These are phyloP conservation scores for Tenebrosternarchus preto DNA, from an alignment of 2,113 vertebrate species.

Conservation along the genomic window DNA sequence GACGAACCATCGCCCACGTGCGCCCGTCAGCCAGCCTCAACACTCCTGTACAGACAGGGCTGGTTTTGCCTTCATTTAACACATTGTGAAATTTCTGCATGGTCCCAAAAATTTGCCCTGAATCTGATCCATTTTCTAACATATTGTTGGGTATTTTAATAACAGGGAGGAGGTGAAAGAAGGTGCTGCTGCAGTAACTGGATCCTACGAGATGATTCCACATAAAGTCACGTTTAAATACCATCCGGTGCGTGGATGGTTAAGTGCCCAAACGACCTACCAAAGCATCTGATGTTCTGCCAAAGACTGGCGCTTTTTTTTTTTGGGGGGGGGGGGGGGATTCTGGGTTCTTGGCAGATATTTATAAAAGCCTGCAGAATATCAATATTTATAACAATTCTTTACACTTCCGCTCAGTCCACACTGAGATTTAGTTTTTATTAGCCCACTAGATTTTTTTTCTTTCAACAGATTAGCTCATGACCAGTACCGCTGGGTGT, in stretches of 20 bases:
- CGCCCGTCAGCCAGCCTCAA: constrained; percentile 39
- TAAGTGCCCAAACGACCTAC: not conserved
- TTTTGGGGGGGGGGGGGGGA: not conserved
- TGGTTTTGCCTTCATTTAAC: constrained; percentile 46
- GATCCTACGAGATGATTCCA: constrained; percentile 25
- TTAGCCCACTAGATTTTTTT: not conserved
- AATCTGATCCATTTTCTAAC: constrained; percentile 41
- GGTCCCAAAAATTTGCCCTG: not conserved
- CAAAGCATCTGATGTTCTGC: constrained; percentile 15
- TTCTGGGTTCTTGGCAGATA: not conserved
- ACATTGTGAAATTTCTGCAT: constrained; percentile 10
- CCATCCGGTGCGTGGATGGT: not conserved
- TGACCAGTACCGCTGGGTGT: too few species aligned
- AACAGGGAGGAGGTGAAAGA: not conserved
- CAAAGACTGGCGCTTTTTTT: not conserved
- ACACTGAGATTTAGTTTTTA: not conserved
- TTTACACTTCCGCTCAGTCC: not conserved
- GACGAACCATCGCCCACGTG: constrained; percentile 49
- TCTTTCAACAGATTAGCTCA: too few species aligned
- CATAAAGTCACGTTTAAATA: constrained; percentile 23
- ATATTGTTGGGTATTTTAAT: not conserved
- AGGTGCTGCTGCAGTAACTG: constrained; percentile 18
- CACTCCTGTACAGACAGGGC: constrained; percentile 27
- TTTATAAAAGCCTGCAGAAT: not conserved
- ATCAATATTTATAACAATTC: constrained; percentile 13